Conservation (phyloP, 2,113 vertebrate genomes). For the Coryphaenoides rupestris region DNA sequence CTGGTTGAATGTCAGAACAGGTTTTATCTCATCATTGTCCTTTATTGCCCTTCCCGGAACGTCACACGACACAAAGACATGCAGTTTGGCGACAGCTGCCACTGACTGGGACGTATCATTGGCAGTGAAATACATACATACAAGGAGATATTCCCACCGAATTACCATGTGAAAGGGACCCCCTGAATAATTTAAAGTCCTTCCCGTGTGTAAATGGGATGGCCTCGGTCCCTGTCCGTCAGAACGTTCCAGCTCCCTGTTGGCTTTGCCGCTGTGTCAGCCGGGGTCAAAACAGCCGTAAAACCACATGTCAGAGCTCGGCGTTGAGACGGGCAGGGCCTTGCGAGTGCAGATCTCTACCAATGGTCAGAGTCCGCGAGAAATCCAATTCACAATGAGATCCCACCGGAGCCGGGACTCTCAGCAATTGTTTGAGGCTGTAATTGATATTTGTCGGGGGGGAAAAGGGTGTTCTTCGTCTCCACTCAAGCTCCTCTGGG, state of each 20-base stretch:
- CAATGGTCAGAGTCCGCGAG: slow-evolving; percentile 41
- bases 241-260: slow-evolving; percentile 22
- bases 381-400: slow-evolving; percentile 51
- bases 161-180: slow-evolving; percentile 26
- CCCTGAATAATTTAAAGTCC: slow-evolving; percentile 23
- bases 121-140: too few species aligned
- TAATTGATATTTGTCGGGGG: slow-evolving; percentile 64
- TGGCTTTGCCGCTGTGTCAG: slow-evolving; percentile 42
- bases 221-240: slow-evolving; percentile 2
- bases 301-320: slow-evolving; percentile 41
- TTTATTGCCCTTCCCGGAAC: too few species aligned
- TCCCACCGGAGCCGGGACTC: slow-evolving; percentile 38
- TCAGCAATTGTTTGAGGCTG: slow-evolving; percentile 37
- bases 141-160: too few species aligned
- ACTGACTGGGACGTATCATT: too few species aligned
- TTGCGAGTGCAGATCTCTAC: slow-evolving; percentile 35
- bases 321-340: slow-evolving; percentile 28
- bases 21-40: too few species aligned
- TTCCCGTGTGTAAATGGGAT: too few species aligned
- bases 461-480: slow-evolving; percentile 45
- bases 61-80: too few species aligned
- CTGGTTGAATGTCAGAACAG: too few species aligned
- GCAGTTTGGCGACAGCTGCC: too few species aligned
- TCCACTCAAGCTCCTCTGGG: slow-evolving; percentile 17
- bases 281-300: slow-evolving; percentile 44